These are phyloP conservation scores for Nasonia vitripennis DNA, from an alignment of 1,140 invertebrate species.

Conservation along the genomic window DNA sequence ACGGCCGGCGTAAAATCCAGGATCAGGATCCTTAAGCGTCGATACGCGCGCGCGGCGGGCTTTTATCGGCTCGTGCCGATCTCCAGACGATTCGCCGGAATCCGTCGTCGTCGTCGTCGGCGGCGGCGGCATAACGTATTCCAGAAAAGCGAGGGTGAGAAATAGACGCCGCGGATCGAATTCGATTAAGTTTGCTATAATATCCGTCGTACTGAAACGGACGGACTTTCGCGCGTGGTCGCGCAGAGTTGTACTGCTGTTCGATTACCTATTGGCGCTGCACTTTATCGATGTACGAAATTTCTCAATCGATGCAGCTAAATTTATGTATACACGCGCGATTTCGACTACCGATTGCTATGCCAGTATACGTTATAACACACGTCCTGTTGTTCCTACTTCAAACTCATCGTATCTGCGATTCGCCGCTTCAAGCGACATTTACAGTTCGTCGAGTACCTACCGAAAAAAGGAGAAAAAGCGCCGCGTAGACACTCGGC, in stretches of 20 bases:
- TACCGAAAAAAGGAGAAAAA: background rate
- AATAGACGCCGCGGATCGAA: conserved; percentile 17
- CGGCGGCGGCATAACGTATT: background rate
- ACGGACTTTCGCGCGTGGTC: conserved; percentile 20
- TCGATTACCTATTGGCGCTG: too few species aligned
- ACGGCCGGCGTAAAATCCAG: conserved; percentile 43
- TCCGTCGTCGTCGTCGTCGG: background rate
- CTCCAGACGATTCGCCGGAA: conserved; percentile 48
- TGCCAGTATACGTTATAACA: too few species aligned
- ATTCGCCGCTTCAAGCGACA: background rate
- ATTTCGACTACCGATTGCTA: too few species aligned
- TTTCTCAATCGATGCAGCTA: background rate
- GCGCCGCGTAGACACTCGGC: background rate
- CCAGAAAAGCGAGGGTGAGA: background rate
- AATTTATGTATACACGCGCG: too few species aligned
- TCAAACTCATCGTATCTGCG: background rate
- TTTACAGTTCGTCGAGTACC: conserved; percentile 10
- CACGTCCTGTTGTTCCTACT: too few species aligned
- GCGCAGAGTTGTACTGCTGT: background rate
- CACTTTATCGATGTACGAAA: background rate
- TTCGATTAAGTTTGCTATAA: conserved; percentile 41
- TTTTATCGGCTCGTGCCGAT: conserved; percentile 49
- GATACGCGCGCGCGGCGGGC: background rate
- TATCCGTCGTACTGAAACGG: conserved; percentile 10
- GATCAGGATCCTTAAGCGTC: conserved; percentile 42